Percentiles rank a stretch among this genome's conserved stretches.
Conservation (phyloP, 2,888 invertebrate species). For the Stegana nigrithorax region DNA sequence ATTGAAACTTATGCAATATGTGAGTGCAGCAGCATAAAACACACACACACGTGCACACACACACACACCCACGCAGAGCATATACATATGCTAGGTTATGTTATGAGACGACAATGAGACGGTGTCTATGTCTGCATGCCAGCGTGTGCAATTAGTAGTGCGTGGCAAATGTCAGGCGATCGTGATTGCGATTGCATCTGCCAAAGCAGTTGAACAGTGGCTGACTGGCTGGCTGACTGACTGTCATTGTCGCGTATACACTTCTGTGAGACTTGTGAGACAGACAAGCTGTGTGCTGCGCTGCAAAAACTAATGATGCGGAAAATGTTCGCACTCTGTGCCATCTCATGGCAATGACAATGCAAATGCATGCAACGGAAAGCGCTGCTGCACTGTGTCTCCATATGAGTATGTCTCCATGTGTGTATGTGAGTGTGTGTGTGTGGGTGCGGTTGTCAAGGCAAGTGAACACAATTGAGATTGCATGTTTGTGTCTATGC, state of each 20-base stretch:
- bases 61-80: no score
- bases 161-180: no score
- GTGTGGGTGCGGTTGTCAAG: conserved; percentile 29
- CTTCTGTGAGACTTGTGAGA: no score
- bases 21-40: neutral
- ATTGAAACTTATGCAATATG: conserved; percentile 3
- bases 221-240: neutral
- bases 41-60: neutral
- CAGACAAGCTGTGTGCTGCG: no score
- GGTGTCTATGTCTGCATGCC: neutral
- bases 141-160: neutral
- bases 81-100: no score
- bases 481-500: conserved; percentile 40
- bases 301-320: conserved; percentile 62
- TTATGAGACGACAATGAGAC: no score
- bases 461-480: conserved; percentile 56
- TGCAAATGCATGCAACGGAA: no score
- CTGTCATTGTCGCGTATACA: no score
- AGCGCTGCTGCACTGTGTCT: no score
- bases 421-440: neutral
- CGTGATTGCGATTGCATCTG: no score
- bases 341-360: conserved; percentile 15
- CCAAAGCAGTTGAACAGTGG: neutral
- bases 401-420: no score
- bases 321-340: conserved; percentile 53